Conservation (phyloP, 2,888 invertebrate genomes). For the Chloroclysta siterata region DNA sequence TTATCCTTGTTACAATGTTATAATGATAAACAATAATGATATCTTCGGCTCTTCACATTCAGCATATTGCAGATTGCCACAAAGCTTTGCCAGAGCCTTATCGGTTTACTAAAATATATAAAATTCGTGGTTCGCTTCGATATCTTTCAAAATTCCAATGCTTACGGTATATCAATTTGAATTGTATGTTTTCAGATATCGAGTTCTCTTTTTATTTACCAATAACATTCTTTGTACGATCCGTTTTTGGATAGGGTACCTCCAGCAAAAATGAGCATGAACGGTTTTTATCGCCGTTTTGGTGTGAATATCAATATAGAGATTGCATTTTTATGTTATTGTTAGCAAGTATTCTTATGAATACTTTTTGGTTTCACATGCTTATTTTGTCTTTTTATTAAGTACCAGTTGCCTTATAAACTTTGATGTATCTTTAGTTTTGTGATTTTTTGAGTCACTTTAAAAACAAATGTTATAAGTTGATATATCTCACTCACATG, state of each 20-base stretch:
- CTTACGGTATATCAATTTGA: constrained; percentile 50
- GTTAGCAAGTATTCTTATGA: constrained; percentile 7
- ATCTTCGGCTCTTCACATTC: too few relatives aligned
- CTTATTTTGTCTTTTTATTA: too few relatives aligned
- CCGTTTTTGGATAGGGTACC: constrained; percentile 29
- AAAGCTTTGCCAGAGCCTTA: too few relatives aligned
- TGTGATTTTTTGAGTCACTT: too few relatives aligned
- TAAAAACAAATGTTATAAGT: too few relatives aligned
- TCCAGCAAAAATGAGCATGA: constrained; percentile 1
- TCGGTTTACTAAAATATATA: too few relatives aligned
- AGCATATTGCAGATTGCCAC: too few relatives aligned
- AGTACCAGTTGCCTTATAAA: too few relatives aligned
- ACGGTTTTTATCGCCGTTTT: constrained; percentile 32
- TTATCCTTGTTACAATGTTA: too few relatives aligned
- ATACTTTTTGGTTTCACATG: not conserved
- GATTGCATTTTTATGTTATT: constrained; percentile 14
- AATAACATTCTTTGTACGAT: constrained; percentile 49
- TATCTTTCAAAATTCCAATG: constrained; percentile 21
- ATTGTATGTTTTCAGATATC: constrained; percentile 47
- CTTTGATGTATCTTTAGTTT: too few relatives aligned
- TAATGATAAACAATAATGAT: too few relatives aligned
- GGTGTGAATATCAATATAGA: constrained; percentile 22
- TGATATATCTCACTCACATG: too few relatives aligned
- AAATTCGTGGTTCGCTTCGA: not conserved
- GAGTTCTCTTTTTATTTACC: constrained; percentile 26